Evolutionary conservation across 2,797 vertebrate genomes (phyloP).

Genomic region (Gymnopithys bicolor): DNA sequence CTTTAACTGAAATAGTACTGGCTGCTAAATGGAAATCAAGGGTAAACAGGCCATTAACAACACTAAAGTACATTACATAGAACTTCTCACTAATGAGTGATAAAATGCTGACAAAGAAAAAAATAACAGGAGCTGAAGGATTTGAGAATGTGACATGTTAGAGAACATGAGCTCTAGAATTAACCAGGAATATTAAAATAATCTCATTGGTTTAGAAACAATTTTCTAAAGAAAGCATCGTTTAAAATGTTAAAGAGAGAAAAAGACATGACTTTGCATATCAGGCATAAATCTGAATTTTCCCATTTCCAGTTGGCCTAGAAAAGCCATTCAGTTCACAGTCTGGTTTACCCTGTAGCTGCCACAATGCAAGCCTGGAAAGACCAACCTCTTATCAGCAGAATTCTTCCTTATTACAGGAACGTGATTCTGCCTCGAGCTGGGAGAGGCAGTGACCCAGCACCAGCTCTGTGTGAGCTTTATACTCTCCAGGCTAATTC

Average conservation of each 20-base stretch:
- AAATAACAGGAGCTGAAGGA: not conserved
- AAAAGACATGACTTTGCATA: not conserved
- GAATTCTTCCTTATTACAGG: constrained; percentile 52
- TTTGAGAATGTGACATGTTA: not conserved
- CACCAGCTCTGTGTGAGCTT: constrained; percentile 64
- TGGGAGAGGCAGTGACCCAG: constrained; percentile 61
- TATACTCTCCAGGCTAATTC: constrained; percentile 79
- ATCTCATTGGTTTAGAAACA: not conserved
- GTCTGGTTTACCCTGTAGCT: constrained; percentile 39
- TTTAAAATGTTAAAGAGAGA: not conserved
- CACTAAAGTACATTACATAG: not conserved
- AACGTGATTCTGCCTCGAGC: constrained; percentile 71
- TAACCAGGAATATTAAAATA: not conserved
- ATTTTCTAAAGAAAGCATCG: not conserved
- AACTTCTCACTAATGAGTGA: not conserved
- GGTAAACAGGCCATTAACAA: not conserved
- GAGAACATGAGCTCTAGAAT: not conserved
- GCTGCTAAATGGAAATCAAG: not conserved
- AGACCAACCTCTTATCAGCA: constrained; percentile 58
- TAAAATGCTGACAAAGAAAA: not conserved
- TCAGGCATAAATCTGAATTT: not conserved
- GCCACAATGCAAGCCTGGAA: constrained; percentile 11
- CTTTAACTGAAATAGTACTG: not conserved
- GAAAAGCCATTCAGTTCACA: not conserved
- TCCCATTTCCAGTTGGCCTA: not conserved